Evolutionary conservation across 2,113 vertebrate genomes (phyloP).

Genomic region (Sula dactylatra): DNA sequence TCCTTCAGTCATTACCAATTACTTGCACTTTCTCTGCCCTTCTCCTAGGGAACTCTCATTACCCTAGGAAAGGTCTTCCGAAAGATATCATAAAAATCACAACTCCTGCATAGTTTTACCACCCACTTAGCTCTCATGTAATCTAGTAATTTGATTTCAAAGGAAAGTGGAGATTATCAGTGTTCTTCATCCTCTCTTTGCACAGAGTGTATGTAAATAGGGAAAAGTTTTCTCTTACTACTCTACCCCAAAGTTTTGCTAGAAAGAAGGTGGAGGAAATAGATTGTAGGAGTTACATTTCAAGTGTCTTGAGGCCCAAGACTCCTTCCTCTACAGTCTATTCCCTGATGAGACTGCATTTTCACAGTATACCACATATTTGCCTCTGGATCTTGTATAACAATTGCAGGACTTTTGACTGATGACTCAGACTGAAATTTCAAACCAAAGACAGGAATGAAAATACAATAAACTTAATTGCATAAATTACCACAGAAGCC

Average conservation of each 20-base stretch:
- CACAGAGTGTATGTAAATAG: not conserved
- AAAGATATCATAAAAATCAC: not conserved
- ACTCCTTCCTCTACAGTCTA: not conserved
- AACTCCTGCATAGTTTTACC: not conserved
- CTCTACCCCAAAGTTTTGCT: not conserved
- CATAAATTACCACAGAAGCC: not conserved
- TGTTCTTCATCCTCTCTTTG: not conserved
- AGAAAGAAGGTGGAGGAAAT: not conserved
- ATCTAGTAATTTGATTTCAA: not conserved
- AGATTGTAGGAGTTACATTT: not conserved
- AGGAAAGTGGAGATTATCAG: not conserved
- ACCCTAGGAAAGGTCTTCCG: not conserved
- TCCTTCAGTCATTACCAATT: not conserved
- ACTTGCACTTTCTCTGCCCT: not conserved
- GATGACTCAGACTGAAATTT: not conserved
- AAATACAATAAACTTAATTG: not conserved
- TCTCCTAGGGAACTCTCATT: not conserved
- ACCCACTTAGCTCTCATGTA: not conserved
- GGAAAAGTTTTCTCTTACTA: not conserved
- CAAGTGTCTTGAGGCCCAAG: not conserved
- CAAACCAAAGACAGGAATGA: not conserved
- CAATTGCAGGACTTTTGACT: not conserved
- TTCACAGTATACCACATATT: not conserved
- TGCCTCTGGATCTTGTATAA: not conserved
- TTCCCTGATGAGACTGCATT: not conserved